Evolutionary conservation across 2,797 vertebrate species (phyloP).

Genomic region (Melanotaenia parkinsoni): DNA sequence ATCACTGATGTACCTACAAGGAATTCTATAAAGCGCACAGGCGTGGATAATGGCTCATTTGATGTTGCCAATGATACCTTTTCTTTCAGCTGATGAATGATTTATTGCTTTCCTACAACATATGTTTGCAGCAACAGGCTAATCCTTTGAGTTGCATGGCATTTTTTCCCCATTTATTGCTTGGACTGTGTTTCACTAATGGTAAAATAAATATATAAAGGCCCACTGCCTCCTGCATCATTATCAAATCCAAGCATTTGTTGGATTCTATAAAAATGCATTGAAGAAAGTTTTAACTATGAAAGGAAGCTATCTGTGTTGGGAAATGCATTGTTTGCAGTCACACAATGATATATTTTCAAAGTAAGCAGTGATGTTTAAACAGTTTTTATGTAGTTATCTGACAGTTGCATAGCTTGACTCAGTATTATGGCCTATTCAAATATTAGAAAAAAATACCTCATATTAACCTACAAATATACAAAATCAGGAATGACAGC

Average conservation of each 20-base stretch:
- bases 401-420: conserved; percentile 25
- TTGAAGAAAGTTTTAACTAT: not conserved
- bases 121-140: conserved; percentile 23
- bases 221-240: not conserved
- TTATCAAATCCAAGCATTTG: conserved; percentile 3
- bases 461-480: conserved; percentile 22
- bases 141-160: conserved; percentile 33
- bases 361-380: conserved; percentile 5
- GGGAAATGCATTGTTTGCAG: not conserved
- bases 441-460: conserved; percentile 2
- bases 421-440: conserved; percentile 21
- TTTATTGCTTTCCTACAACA: conserved; percentile 34
- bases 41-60: conserved; percentile 27
- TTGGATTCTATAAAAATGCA: conserved; percentile 15
- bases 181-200: conserved; percentile 1
- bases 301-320: not conserved
- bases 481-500: conserved; percentile 25
- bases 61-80: conserved; percentile 12
- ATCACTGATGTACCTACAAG: conserved; percentile 11
- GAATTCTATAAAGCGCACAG: conserved; percentile 22
- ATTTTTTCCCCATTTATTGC: not conserved
- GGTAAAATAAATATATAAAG: not conserved
- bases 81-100: conserved; percentile 41
- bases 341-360: conserved; percentile 1
- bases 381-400: conserved; percentile 7